Base-by-base conservation (phyloP, 2,888 invertebrate species). In the Aproaerema taeniolella region DNA sequence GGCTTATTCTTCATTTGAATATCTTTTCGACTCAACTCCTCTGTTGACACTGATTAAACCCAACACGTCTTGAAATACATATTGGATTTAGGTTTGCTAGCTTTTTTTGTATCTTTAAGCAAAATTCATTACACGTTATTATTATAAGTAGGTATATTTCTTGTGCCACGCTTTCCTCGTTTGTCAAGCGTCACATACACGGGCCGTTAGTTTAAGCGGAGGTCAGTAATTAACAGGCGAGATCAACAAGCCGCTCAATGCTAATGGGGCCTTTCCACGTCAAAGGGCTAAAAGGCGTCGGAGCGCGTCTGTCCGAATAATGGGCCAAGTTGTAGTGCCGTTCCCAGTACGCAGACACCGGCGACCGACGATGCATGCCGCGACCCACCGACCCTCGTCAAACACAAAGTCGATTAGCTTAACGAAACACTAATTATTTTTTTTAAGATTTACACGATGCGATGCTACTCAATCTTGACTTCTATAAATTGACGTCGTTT, bases 281-380 rank as follows among this genome's bases (percentile, higher is more conserved):
- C 81, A 85, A 83, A 83, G 78, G 74, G 77, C 78, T 77, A 72
- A 78, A 76, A 80, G 77, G 81, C 80, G 81, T 79, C 62, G 62
- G 72, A 78, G 77, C 81, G 79, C 69, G 76, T 73, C 81, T 80
- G 79, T 77, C 80, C 77, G 78, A 77, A 82, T 83, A 82, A 83
- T 80, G 76, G 78, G 58, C 68, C 67, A 66, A 75, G 74, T 68
- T 64, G 68, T 76, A 73, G 68, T 67, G 63, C 64, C 67, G 66
- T 33, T 28, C 28, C 25, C 25, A 26, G 26, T 26, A 26, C n/a
- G 26, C n/a, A 13, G 63, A 62, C 12, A 12, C 49, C 50, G 58
- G 55, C 61, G 58, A 58, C 57, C 58, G 55, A 52, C 29, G 44
- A 56, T 55, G 61, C 67, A 55, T 62, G 67, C 61, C 57, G 67